A percentile compares a stretch with the other conserved stretches of the same genome.
phyloP scores from a whole-genome alignment of 2,888 invertebrate species.

The Leptopilina myrica region DNA sequence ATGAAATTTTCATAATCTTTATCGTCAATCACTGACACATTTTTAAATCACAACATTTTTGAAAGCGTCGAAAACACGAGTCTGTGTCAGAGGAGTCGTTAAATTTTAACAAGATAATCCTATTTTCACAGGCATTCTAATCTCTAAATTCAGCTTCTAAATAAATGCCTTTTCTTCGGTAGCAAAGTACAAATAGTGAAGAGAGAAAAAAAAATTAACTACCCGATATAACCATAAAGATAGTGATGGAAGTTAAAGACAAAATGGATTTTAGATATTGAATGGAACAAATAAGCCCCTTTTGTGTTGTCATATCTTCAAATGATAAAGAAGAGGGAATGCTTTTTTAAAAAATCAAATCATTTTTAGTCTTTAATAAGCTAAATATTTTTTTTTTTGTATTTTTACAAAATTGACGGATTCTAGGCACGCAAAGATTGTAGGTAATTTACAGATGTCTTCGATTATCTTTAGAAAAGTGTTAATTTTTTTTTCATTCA shows the following conservation, averaged over 20 bases:
- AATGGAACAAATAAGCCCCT: background rate
- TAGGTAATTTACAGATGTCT: no score
- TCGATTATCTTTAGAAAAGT: no score
- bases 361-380: no score
- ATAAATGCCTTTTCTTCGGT: slow-evolving; percentile 14
- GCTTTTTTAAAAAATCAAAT: background rate
- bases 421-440: no score
- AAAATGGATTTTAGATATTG: slow-evolving; percentile 1
- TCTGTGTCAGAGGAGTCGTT: background rate
- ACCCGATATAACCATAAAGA: background rate
- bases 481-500: no score
- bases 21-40: no score
- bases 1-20: no score
- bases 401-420: no score
- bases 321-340: background rate
- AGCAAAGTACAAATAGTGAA: slow-evolving; percentile 31
- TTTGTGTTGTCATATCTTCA: slow-evolving; percentile 13
- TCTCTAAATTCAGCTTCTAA: slow-evolving; percentile 26
- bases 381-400: no score
- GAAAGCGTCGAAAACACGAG: slow-evolving; percentile 22
- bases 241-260: slow-evolving; percentile 9
- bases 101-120: slow-evolving; percentile 21
- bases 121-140: slow-evolving; percentile 32
- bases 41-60: background rate
- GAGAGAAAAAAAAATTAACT: slow-evolving; percentile 4